Percentiles rank a stretch among this genome's conserved stretches.
Evolutionary conservation across 2,113 vertebrate genomes (phyloP).

Genomic region (Tautogolabrus adspersus): DNA sequence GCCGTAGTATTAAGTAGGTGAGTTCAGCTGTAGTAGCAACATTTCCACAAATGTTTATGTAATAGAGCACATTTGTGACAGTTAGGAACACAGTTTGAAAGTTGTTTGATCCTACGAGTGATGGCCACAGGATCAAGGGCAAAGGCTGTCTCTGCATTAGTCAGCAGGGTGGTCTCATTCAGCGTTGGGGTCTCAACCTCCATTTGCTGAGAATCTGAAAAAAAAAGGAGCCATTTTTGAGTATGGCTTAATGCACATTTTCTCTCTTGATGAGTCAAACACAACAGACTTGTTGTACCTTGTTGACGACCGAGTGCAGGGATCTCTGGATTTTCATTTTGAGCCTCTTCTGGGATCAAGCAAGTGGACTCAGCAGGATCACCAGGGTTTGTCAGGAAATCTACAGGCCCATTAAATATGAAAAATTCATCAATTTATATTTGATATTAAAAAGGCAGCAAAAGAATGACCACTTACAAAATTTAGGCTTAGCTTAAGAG

Average conservation of each 20-base stretch:
- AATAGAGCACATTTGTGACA: not conserved
- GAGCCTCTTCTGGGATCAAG: slow-evolving; percentile 26
- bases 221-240: slow-evolving; percentile 13
- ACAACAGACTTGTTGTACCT: slow-evolving; percentile 18
- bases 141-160: slow-evolving; percentile 70
- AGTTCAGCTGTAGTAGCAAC: not conserved
- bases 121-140: slow-evolving; percentile 77
- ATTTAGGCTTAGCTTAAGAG: not conserved
- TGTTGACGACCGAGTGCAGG: slow-evolving; percentile 4
- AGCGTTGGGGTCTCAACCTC: slow-evolving; percentile 2
- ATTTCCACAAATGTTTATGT: not conserved
- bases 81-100: not conserved
- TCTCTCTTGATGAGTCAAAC: not conserved
- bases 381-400: slow-evolving; percentile 69
- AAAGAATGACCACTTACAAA: not conserved
- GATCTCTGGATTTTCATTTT: slow-evolving; percentile 39
- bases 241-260: not conserved
- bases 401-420: slow-evolving; percentile 42
- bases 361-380: slow-evolving; percentile 41
- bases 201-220: slow-evolving; percentile 33
- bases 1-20: not conserved
- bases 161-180: slow-evolving; percentile 65
- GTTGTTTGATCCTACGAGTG: slow-evolving; percentile 68
- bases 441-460: not conserved
- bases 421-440: not conserved